Evolutionary conservation across 2,797 vertebrate species (phyloP).

Genomic region (Petrocephalus sullivani): DNA sequence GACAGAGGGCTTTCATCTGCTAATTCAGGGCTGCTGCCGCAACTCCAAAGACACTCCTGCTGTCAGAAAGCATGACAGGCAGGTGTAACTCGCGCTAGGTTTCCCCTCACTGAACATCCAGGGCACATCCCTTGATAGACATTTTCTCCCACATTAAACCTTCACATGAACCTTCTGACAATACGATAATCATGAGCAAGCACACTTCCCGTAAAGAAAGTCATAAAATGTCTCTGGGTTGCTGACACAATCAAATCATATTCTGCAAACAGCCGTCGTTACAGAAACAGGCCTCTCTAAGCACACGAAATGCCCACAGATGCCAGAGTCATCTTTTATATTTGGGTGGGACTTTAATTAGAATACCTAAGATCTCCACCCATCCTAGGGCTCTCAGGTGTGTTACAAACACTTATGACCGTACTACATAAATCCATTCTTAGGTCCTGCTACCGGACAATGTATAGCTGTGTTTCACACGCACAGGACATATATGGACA

Average conservation of each 20-base stretch:
- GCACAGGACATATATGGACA: neutral
- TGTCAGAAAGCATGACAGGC: neutral
- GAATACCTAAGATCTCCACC: neutral
- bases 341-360: neutral
- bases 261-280: neutral
- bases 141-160: conserved; percentile 3
- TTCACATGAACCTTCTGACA: neutral
- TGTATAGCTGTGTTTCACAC: neutral
- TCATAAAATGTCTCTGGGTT: neutral
- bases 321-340: neutral
- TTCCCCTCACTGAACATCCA: neutral
- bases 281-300: neutral
- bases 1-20: neutral
- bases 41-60: neutral
- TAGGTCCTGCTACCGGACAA: neutral
- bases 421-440: neutral
- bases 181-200: neutral
- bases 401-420: neutral
- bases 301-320: neutral
- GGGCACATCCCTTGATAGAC: neutral
- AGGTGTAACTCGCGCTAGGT: neutral
- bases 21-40: neutral
- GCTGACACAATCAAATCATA: neutral
- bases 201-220: neutral
- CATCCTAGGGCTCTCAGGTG: neutral